Base-by-base conservation (phyloP, 2,888 invertebrate genomes). In the Galeopsomyia nigrocyanea region DNA sequence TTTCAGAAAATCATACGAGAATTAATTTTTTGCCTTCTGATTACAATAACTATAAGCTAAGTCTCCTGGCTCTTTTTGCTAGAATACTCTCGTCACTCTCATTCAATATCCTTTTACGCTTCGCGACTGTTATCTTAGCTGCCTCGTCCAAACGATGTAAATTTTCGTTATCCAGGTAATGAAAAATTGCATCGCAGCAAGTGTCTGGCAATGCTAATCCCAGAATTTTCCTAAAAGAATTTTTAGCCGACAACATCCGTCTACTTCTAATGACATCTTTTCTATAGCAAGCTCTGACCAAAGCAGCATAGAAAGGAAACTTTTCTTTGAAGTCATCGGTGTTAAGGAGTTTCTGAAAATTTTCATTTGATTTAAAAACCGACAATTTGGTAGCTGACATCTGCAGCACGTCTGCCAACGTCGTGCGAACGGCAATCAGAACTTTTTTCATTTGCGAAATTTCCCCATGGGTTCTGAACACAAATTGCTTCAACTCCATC, bases 141-240 rank as follows among this genome's bases (percentile, higher is more conserved):
- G n/a, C n/a, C n/a, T n/a, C n/a, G n/a, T n/a, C n/a, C n/a, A n/a
- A n/a, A n/a, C n/a, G n/a, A n/a, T n/a, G n/a, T n/a, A n/a, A n/a
- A n/a, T n/a, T n/a, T n/a, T n/a, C n/a, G n/a, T 56, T 56, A 17
- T 56, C 55, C 16, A 56, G 26, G 16, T 56, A 19, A 22, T 26
- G 14, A 1, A 56, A 56, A 56, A 56, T 56, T 9, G 21, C 14
- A 19, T 56, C 55, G 6, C 1, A 6, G 13, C 55, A 56, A 0
- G 55, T 26, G 7, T 56, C 55, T 19, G 55, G 55, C 21, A 56
- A 3, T 19, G 13, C 22, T 56, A 56, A 2, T 6, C 55, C 26
- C 14, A 26, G 6, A 22, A 56, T 19, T 5, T 22, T 22, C 9
- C 3, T 56, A 3, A 56, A 22, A 1, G 55, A 56, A 13, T 56